These are phyloP conservation scores for Leptinotarsa undecemlineata DNA, from an alignment of 1,140 invertebrate genomes.

Conservation along the genomic window DNA sequence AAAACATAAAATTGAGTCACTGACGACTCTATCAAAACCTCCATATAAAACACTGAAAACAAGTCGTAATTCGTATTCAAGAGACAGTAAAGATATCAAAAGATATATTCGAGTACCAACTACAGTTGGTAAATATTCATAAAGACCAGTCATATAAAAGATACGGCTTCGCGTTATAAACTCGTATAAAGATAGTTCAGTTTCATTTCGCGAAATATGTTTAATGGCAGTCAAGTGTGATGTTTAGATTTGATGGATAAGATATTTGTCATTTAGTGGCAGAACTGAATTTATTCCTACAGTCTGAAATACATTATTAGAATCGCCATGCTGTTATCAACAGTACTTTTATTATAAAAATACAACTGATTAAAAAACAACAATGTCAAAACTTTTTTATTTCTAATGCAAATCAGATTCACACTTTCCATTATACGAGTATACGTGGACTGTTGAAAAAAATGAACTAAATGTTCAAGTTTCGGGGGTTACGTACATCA, in stretches of 20 bases:
- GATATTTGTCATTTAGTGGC: neutral
- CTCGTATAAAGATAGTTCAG: conserved; percentile 30
- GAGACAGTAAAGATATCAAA: conserved; percentile 14
- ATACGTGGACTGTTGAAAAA: no score
- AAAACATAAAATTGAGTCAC: neutral
- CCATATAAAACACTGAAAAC: neutral
- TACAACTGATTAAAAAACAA: no score
- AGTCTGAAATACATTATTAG: no score
- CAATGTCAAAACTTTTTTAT: no score
- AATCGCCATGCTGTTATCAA: no score
- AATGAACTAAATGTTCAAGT: no score
- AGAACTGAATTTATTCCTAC: no score
- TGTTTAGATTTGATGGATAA: conserved; percentile 29
- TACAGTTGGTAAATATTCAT: conserved; percentile 34
- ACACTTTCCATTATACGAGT: no score
- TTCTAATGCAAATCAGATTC: no score
- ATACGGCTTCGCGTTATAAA: conserved; percentile 37
- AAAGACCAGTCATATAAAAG: conserved; percentile 33
- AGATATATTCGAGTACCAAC: conserved; percentile 15
- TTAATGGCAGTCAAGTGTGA: conserved; percentile 42
- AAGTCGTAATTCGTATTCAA: conserved; percentile 1
- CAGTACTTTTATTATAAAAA: no score
- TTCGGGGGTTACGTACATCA: no score
- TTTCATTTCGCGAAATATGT: conserved; percentile 38
- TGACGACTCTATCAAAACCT: neutral